Percentiles rank a stretch among this genome's conserved stretches.
These are phyloP conservation scores for Typhlichthys subterraneus DNA, from an alignment of 2,797 vertebrate genomes.

Conservation along the genomic window DNA sequence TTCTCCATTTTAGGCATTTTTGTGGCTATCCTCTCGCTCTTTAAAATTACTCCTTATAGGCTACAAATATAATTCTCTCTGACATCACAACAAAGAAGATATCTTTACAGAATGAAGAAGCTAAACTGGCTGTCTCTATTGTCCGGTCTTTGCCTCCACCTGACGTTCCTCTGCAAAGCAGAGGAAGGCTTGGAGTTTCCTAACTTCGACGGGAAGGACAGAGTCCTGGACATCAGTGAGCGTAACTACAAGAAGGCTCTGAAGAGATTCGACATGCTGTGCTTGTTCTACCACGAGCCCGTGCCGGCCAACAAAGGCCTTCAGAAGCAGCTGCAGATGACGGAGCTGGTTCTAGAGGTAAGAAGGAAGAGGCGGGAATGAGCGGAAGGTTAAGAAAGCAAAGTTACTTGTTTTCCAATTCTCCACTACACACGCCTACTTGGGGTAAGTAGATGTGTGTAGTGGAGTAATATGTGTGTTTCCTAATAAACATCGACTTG, in stretches of 20 bases:
- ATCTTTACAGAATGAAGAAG: slow-evolving; percentile 44
- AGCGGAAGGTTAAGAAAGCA: background rate
- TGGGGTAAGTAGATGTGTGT: background rate
- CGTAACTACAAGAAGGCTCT: slow-evolving; percentile 92
- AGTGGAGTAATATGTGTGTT: background rate
- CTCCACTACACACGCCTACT: background rate
- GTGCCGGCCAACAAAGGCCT: slow-evolving; percentile 84
- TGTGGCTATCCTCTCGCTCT: slow-evolving; percentile 5
- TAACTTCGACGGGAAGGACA: slow-evolving; percentile 90
- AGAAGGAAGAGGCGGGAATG: slow-evolving; percentile 47
- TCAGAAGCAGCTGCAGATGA: slow-evolving; percentile 92
- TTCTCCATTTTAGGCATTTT: background rate
- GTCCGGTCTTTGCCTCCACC: slow-evolving; percentile 71
- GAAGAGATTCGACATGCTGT: slow-evolving; percentile 90
- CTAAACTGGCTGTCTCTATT: slow-evolving; percentile 51
- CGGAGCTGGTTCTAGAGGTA: slow-evolving; percentile 94
- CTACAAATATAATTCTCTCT: background rate
- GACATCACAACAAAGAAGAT: slow-evolving; percentile 9
- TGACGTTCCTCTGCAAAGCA: slow-evolving; percentile 74
- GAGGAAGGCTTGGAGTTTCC: slow-evolving; percentile 94
- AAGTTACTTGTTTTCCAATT: no score
- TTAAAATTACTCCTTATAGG: background rate
- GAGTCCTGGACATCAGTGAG: slow-evolving; percentile 88
- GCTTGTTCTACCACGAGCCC: slow-evolving; percentile 88
- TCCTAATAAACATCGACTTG: no score